These are phyloP conservation scores for Megaceryle alcyon DNA, from an alignment of 2,797 vertebrate genomes.

Conservation along the genomic window DNA sequence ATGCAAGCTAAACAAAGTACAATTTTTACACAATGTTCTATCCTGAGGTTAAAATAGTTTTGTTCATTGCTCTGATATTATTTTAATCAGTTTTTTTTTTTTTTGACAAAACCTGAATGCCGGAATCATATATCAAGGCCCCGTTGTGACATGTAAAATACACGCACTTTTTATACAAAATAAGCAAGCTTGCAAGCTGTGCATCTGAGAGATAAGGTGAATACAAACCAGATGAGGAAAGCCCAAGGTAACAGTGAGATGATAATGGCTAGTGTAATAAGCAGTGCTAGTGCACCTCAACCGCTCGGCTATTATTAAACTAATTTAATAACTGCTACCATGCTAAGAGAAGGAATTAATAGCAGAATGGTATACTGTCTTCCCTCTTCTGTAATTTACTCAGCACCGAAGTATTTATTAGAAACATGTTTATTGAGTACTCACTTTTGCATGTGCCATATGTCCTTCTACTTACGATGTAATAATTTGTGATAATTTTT, in stretches of 20 bases:
- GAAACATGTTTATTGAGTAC: constrained; percentile 46
- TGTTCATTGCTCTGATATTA: neutral
- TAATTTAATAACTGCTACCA: constrained; percentile 47
- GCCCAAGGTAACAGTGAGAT: constrained; percentile 19
- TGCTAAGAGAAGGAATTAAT: constrained; percentile 18
- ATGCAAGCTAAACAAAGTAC: neutral
- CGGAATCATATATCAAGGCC: neutral
- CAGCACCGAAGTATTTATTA: constrained; percentile 50
- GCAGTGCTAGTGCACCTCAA: constrained; percentile 31
- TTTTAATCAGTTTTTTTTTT: neutral
- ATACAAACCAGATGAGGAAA: constrained; percentile 16
- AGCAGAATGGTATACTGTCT: constrained; percentile 3
- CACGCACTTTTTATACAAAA: neutral
- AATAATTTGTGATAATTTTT: constrained; percentile 17
- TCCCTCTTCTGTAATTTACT: constrained; percentile 46
- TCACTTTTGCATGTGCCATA: neutral
- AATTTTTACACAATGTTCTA: neutral
- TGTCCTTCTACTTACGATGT: constrained; percentile 33
- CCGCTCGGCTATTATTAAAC: constrained; percentile 21
- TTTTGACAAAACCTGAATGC: neutral
- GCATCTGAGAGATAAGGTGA: neutral
- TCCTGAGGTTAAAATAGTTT: neutral
- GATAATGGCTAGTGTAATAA: neutral
- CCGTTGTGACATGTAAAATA: neutral
- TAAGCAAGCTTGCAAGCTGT: neutral